These are phyloP conservation scores for Mirounga angustirostris DNA, from an alignment of 2,113 vertebrate genomes.

Conservation along the genomic window DNA sequence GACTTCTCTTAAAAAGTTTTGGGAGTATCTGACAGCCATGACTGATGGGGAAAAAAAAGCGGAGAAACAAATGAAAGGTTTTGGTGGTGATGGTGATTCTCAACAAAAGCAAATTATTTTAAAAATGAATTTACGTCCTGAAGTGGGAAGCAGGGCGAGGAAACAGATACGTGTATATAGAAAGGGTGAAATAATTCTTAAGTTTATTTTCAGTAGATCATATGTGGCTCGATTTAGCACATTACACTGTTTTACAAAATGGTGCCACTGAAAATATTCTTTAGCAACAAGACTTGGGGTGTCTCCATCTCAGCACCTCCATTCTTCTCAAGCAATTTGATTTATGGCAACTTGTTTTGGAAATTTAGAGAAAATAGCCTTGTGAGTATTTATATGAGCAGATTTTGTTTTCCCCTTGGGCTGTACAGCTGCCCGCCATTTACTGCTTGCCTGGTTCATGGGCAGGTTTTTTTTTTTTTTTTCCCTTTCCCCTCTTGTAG, in stretches of 20 bases:
- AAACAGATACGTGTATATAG: not conserved
- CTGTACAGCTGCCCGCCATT: slow-evolving; percentile 56
- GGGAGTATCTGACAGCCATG: not conserved
- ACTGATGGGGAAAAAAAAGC: not conserved
- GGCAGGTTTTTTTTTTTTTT: not conserved
- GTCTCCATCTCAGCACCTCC: not conserved
- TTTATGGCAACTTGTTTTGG: slow-evolving; percentile 32
- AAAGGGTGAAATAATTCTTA: not conserved
- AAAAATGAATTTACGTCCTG: not conserved
- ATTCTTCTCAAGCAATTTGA: not conserved
- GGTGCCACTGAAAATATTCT: slow-evolving; percentile 20
- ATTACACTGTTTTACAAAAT: slow-evolving; percentile 2
- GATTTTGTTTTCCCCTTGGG: not conserved
- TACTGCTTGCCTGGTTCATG: not conserved
- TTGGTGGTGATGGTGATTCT: not conserved
- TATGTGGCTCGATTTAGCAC: not conserved
- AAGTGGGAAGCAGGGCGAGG: not conserved
- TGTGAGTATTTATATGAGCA: not conserved
- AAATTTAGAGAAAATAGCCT: not conserved
- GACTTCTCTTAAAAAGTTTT: not conserved
- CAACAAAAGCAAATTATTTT: not conserved
- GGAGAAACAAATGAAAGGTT: not conserved
- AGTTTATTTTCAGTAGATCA: not conserved
- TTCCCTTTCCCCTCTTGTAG: not conserved
- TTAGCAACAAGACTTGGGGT: not conserved